Conservation (phyloP, 2,888 invertebrate genomes). For the Nymphalis c-album region DNA sequence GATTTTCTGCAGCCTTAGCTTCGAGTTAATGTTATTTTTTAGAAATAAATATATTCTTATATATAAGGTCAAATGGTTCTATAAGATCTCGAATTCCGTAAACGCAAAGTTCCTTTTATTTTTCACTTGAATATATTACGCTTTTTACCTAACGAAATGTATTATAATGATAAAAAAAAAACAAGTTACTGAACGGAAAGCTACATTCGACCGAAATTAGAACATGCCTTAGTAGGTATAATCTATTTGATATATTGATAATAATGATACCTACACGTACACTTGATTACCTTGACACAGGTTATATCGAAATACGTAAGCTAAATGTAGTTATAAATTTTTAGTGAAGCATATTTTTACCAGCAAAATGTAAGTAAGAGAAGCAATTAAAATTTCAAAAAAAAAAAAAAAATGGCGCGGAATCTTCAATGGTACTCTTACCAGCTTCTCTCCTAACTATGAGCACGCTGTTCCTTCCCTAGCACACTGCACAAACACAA, state of each 20-base stretch:
- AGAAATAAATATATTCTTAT: too few relatives aligned
- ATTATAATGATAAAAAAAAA: background rate
- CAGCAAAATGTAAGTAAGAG: constrained; percentile 2
- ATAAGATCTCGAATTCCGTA: too few relatives aligned
- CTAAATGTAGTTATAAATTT: background rate
- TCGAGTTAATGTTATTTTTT: too few relatives aligned
- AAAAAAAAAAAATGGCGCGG: constrained; percentile 13
- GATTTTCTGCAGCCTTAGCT: too few relatives aligned
- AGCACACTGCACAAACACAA: constrained; percentile 46
- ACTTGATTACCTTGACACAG: constrained; percentile 26
- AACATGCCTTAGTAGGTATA: constrained; percentile 15
- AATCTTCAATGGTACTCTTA: constrained; percentile 34
- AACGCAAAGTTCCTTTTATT: too few relatives aligned
- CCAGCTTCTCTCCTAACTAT: constrained; percentile 33
- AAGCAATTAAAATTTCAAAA: constrained; percentile 4
- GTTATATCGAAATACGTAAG: background rate
- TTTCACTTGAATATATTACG: too few relatives aligned
- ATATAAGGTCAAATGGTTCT: too few relatives aligned
- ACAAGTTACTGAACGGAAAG: background rate
- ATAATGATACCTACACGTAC: constrained; percentile 18
- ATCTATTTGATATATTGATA: constrained; percentile 17
- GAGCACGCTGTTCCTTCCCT: constrained; percentile 12
- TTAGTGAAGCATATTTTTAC: background rate
- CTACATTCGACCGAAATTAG: constrained; percentile 17
- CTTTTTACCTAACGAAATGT: too few relatives aligned